Conservation (phyloP, 1,140 invertebrate genomes). For the Scaptomyza graminum region DNA sequence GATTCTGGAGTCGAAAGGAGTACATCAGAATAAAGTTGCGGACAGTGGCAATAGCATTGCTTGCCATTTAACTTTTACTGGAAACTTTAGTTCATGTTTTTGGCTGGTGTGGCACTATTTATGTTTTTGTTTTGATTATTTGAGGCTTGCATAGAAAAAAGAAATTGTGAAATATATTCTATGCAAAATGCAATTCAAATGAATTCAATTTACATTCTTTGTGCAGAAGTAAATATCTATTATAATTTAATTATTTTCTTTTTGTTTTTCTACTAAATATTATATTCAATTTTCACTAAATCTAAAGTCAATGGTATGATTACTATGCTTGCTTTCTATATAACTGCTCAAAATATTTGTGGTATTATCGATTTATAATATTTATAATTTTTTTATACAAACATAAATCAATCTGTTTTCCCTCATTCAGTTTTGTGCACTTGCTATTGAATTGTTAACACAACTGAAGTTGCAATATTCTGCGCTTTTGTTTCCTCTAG, state of each 20-base stretch:
- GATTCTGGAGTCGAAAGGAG: neutral
- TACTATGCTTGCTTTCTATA: too few relatives aligned
- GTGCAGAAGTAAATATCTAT: neutral
- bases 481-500: slow-evolving; percentile 4
- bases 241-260: too few relatives aligned
- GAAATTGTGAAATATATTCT: neutral
- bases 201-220: neutral
- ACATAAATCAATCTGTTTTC: neutral
- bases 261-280: too few relatives aligned
- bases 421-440: slow-evolving; percentile 3
- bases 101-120: neutral
- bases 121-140: slow-evolving; percentile 3
- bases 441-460: slow-evolving; percentile 64
- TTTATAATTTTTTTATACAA: too few relatives aligned
- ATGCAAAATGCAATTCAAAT: neutral
- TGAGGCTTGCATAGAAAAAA: neutral
- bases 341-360: too few relatives aligned
- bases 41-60: neutral
- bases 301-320: too few relatives aligned
- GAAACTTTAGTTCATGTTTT: neutral
- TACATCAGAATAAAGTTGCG: neutral
- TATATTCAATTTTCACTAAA: too few relatives aligned
- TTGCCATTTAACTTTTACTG: slow-evolving; percentile 15
- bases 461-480: slow-evolving; percentile 57
- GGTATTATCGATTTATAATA: too few relatives aligned